Evolutionary conservation across 2,888 invertebrate genomes (phyloP).

Genomic region (Drosophila acutilabella): DNA sequence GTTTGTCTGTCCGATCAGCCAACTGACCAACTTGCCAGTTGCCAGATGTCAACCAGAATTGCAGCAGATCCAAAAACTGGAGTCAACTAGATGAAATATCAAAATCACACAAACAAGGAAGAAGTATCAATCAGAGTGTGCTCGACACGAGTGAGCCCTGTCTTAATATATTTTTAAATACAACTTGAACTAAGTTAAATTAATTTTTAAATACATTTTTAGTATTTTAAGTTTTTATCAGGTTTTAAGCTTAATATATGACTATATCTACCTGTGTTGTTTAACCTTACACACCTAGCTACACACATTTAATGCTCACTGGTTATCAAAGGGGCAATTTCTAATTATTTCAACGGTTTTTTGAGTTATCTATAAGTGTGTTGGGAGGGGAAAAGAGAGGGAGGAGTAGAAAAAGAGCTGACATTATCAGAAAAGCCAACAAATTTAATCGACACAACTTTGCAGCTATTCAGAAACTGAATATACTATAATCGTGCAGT

Average conservation of each 20-base stretch:
- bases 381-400: neutral
- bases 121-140: neutral
- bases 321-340: neutral
- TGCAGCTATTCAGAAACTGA: conserved; percentile 36
- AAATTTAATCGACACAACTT: conserved; percentile 62
- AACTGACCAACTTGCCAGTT: conserved; percentile 25
- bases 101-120: conserved; percentile 15
- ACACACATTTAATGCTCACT: neutral
- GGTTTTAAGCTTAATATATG: neutral
- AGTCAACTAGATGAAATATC: conserved; percentile 29
- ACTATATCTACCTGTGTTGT: neutral
- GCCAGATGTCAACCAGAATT: conserved; percentile 13
- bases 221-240: too few relatives aligned
- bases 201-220: too few relatives aligned
- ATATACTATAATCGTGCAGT: conserved; percentile 4
- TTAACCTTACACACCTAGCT: neutral
- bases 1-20: neutral
- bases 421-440: conserved; percentile 52
- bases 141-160: neutral
- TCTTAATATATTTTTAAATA: neutral
- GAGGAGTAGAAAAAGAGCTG: neutral
- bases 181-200: too few relatives aligned
- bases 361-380: neutral
- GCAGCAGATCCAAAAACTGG: conserved; percentile 18
- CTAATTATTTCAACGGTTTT: conserved; percentile 3